These are phyloP conservation scores for Tragelaphus imberbis DNA, from an alignment of 2,113 vertebrate species.

Conservation along the genomic window DNA sequence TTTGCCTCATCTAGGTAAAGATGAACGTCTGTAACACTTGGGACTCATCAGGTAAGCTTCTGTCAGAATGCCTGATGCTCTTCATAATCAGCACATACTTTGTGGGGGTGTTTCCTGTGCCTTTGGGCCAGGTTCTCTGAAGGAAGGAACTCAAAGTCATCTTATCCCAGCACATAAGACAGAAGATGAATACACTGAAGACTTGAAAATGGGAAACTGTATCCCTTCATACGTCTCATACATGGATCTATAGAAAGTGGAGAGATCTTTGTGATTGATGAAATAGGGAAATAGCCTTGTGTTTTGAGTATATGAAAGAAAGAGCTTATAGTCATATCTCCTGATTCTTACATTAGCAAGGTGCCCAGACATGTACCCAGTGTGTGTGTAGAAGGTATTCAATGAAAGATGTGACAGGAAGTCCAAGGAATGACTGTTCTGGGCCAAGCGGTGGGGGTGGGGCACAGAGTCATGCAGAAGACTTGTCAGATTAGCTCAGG, in stretches of 20 bases:
- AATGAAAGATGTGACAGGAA: background rate
- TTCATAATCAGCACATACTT: background rate
- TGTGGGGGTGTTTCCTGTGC: background rate
- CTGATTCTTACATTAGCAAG: background rate
- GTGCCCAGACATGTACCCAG: background rate
- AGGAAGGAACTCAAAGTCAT: background rate
- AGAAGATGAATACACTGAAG: background rate
- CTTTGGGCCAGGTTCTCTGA: background rate
- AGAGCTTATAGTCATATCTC: background rate
- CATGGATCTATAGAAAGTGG: background rate
- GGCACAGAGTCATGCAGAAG: background rate
- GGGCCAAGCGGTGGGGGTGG: accelerated
- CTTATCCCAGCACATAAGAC: background rate
- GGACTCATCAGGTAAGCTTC: background rate
- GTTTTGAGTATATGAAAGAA: background rate
- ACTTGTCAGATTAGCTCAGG: background rate
- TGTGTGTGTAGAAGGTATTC: background rate
- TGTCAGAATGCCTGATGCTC: background rate
- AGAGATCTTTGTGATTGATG: background rate
- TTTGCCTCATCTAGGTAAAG: background rate
- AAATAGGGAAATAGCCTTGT: background rate
- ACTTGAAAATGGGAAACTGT: background rate
- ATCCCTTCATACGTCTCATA: background rate
- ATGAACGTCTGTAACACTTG: background rate
- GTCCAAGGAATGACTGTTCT: background rate